Base-by-base conservation (phyloP, 2,888 invertebrate genomes). In the Lithophane ornitopus region DNA sequence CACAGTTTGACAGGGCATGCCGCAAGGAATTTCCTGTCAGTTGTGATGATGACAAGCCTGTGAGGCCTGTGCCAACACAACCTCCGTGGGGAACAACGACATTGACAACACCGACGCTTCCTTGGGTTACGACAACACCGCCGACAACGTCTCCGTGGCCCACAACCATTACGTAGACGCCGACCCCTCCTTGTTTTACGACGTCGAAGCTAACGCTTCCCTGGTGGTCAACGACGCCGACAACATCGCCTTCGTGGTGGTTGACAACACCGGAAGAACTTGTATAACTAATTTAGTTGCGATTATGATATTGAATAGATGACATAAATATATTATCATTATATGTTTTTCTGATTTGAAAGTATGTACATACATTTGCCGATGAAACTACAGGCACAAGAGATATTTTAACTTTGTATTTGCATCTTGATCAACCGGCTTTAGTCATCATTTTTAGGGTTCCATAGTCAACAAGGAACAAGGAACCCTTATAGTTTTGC, bases 1-100 rank as follows among this genome's bases (percentile, higher is more conserved):
- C 83, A n/a, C 82, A 81, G 63, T 76, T 82, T 70, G 77, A 75
- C n/a, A 81, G 73, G 66, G 71, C 71, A 56, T 84, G 83, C 19
- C 22, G 44, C 19, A 59, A 70, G 11, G 74, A 71, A 4, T 76
- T 65, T 44, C 59, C 65, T 59, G 9, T 61, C 34, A 54, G 22
- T n/a, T 58, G n/a, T 52, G 69, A 65, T 1, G 52, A 12, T 59
- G 58, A 68, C 0, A 34, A 28, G 14, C 71, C 34, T 19, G 52
- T 41, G 8, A 66, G 16, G 9, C 19, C 58, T 8, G 19, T n/a
- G 12, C 49, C 46, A 0, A 19, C 34, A 9, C 0, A 11, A 2
- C 3, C 19, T n/a, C 34, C 67, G 8, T 70, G 16, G 46, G 0
- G 0, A 0, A 28, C 22, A 7, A n/a, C 63, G 22, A 39, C 19